A percentile compares a stretch with the other conserved stretches of the same genome.
phyloP scores from a whole-genome alignment of 2,113 vertebrate genomes.

The Channa maculata region DNA sequence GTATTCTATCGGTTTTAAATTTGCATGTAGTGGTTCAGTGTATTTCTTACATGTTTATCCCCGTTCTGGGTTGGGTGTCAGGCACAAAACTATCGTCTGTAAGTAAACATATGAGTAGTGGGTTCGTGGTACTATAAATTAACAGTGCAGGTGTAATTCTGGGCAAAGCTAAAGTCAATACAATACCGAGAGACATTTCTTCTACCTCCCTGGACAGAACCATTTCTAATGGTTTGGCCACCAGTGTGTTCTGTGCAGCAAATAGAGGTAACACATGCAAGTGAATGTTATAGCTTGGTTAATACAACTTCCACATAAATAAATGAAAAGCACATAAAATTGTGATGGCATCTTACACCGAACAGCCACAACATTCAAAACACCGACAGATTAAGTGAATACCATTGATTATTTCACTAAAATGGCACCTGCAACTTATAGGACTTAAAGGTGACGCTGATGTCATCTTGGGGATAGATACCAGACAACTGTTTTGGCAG shows the following conservation, averaged over 20 bases:
- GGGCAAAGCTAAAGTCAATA: background rate
- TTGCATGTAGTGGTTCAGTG: background rate
- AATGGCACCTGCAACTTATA: too few species aligned
- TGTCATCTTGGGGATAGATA: too few species aligned
- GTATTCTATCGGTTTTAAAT: background rate
- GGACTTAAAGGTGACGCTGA: too few species aligned
- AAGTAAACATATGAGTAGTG: conserved; percentile 30
- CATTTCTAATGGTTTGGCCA: conserved; percentile 60
- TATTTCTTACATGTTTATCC: conserved; percentile 83
- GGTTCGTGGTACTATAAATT: background rate
- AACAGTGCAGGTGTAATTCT: background rate
- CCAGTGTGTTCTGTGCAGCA: conserved; percentile 64
- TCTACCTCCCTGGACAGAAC: conserved; percentile 42
- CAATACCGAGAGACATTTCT: conserved; percentile 69
- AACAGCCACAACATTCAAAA: too few species aligned
- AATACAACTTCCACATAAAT: background rate
- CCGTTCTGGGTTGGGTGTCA: conserved; percentile 83
- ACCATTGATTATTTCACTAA: too few species aligned
- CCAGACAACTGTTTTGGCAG: too few species aligned
- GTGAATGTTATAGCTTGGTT: background rate
- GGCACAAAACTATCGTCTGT: conserved; percentile 84
- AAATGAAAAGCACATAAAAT: background rate
- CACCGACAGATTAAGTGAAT: too few species aligned
- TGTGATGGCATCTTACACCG: too few species aligned
- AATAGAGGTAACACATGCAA: conserved; percentile 1